These are phyloP conservation scores for Saccopteryx bilineata DNA, from an alignment of 2,113 vertebrate genomes.

Conservation along the genomic window DNA sequence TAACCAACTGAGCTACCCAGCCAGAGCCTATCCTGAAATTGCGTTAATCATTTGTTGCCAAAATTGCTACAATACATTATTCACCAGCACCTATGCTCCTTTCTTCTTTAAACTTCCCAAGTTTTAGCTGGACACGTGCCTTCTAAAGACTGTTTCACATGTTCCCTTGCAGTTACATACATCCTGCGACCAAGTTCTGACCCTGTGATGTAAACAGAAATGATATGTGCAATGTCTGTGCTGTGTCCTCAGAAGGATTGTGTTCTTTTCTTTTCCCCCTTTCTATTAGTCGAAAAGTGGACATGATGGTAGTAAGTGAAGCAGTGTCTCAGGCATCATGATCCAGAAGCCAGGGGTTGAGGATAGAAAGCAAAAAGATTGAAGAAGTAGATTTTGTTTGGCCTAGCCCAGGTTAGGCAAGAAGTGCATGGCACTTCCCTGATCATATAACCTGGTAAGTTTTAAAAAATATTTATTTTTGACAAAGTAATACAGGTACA, in stretches of 20 bases:
- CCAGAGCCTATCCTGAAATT: background rate
- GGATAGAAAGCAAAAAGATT: background rate
- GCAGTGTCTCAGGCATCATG: background rate
- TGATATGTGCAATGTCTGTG: background rate
- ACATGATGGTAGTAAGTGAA: background rate
- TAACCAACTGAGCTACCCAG: too few relatives aligned
- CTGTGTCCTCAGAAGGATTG: background rate
- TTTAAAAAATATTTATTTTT: background rate
- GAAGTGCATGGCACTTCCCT: background rate
- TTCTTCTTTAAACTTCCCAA: background rate
- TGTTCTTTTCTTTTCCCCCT: background rate
- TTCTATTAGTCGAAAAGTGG: background rate
- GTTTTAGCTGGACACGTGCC: background rate
- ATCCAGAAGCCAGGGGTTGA: background rate
- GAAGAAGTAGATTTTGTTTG: background rate
- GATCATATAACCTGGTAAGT: background rate
- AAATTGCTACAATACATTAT: background rate
- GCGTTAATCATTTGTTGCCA: background rate
- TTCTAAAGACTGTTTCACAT: background rate
- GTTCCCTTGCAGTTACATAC: background rate
- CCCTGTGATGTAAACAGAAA: background rate
- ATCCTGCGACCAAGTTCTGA: background rate
- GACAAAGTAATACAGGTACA: background rate
- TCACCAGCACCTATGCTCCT: background rate
- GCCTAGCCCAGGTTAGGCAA: background rate